These are phyloP conservation scores for Chrysodeixis includens DNA, from an alignment of 2,888 invertebrate species.

Conservation along the genomic window DNA sequence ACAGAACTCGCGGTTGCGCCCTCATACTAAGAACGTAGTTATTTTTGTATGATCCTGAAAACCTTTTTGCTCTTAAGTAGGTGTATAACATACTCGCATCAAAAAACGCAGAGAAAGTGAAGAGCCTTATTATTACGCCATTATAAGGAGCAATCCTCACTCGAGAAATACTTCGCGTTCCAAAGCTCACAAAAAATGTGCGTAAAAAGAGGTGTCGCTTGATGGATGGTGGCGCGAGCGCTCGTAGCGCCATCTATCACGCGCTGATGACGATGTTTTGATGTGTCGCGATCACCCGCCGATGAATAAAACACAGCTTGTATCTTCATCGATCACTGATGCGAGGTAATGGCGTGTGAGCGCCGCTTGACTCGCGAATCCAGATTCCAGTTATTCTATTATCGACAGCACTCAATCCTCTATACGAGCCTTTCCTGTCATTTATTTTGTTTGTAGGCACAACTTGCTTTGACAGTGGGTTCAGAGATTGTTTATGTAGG, in stretches of 20 bases:
- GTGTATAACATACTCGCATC: background rate
- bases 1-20: background rate
- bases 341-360: conserved; percentile 19
- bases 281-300: conserved; percentile 24
- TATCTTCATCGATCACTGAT: conserved; percentile 45
- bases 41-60: background rate
- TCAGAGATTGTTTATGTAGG: background rate
- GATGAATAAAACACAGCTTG: conserved; percentile 26
- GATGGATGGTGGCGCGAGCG: conserved; percentile 36
- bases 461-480: background rate
- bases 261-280: conserved; percentile 48
- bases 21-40: no score
- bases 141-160: background rate
- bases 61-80: background rate
- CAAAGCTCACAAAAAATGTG: conserved; percentile 21
- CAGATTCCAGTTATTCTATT: conserved; percentile 9
- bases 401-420: background rate
- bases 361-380: conserved; percentile 16
- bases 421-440: background rate
- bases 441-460: background rate
- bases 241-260: conserved; percentile 47
- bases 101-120: background rate
- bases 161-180: conserved; percentile 7
- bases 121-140: conserved; percentile 6
- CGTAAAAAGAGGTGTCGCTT: conserved; percentile 29